Evolutionary conservation across 2,888 invertebrate genomes (phyloP).

Genomic region (Oligia strigilis): DNA sequence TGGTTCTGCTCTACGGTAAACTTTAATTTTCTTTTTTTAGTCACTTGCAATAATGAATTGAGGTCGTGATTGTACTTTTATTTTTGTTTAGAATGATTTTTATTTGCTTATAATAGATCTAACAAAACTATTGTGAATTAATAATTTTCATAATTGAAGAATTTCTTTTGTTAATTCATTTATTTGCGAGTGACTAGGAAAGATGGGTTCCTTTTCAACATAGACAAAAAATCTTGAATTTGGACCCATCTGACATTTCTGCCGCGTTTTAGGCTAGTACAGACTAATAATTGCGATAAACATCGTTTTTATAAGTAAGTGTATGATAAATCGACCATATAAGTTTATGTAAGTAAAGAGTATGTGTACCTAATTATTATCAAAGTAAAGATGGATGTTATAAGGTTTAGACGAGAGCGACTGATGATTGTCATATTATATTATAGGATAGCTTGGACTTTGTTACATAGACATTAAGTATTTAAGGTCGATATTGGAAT

Average conservation of each 20-base stretch:
- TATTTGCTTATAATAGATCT: slow-evolving; percentile 16
- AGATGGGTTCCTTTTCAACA: slow-evolving; percentile 42
- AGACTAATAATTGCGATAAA: slow-evolving; percentile 44
- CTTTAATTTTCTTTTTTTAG: slow-evolving; percentile 30
- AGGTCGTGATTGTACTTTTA: slow-evolving; percentile 21
- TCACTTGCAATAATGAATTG: slow-evolving; percentile 57
- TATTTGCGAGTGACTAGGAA: slow-evolving; percentile 50
- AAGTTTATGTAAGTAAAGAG: slow-evolving; percentile 63
- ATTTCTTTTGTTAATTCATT: slow-evolving; percentile 49
- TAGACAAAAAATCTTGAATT: slow-evolving; percentile 24
- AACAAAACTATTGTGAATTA: slow-evolving; percentile 10
- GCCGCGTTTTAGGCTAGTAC: slow-evolving; percentile 28
- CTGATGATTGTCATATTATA: slow-evolving; percentile 73
- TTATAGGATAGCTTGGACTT: slow-evolving; percentile 82
- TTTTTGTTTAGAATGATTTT: slow-evolving; percentile 15
- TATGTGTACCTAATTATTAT: slow-evolving; percentile 71
- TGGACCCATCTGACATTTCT: slow-evolving; percentile 34
- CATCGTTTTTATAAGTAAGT: slow-evolving; percentile 53
- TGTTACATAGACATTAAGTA: slow-evolving; percentile 89
- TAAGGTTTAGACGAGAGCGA: slow-evolving; percentile 69
- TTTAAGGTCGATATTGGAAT: slow-evolving; percentile 88
- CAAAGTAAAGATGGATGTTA: slow-evolving; percentile 64
- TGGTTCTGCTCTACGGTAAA: slow-evolving; percentile 46
- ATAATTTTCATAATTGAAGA: slow-evolving; percentile 24
- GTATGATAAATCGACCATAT: slow-evolving; percentile 63